Evolutionary conservation across 2,797 vertebrate genomes (phyloP).

Genomic region (Anomalospiza imberbis): DNA sequence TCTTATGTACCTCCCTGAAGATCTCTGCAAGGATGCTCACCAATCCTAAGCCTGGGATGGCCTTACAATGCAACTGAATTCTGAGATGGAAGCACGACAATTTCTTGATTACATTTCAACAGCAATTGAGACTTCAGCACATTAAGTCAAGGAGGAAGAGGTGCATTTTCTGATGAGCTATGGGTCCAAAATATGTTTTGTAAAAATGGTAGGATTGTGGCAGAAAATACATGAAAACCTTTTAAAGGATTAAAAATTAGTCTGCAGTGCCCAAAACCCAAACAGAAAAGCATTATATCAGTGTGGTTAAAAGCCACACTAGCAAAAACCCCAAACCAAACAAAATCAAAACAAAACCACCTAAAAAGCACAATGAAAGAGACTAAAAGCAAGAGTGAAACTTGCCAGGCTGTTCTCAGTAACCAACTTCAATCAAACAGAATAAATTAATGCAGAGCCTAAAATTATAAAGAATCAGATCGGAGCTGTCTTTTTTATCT

Average conservation of each 20-base stretch:
- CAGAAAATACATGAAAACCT: background rate
- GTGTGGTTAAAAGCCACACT: background rate
- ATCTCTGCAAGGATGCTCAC: background rate
- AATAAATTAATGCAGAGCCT: background rate
- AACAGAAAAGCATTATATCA: background rate
- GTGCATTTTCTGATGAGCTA: background rate
- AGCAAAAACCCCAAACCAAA: background rate
- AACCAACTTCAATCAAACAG: background rate
- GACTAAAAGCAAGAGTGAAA: slow-evolving; percentile 32
- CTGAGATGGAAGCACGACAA: background rate
- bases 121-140: background rate
- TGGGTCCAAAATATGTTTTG: background rate
- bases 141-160: background rate
- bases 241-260: background rate
- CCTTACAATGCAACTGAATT: background rate
- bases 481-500: slow-evolving; percentile 12
- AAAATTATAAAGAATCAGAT: background rate
- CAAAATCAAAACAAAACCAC: background rate
- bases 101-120: background rate
- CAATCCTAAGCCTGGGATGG: background rate
- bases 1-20: background rate
- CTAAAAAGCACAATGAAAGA: background rate
- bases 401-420: background rate
- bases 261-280: background rate
- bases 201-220: background rate